Conservation (phyloP, 30 jellyfish, hydroid and myxozoan genomes). For the Mastigias papua region DNA sequence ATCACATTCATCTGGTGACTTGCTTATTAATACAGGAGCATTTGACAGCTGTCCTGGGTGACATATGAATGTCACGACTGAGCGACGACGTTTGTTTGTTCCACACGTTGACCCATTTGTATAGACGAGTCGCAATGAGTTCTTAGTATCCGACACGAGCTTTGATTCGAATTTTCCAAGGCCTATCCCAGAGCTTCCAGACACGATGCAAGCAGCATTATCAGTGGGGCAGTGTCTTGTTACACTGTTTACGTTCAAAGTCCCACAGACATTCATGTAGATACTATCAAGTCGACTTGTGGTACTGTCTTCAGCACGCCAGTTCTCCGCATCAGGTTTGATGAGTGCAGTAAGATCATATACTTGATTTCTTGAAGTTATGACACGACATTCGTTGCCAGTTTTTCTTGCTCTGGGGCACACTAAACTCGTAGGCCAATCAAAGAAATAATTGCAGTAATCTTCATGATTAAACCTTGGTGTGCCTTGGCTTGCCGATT, state of each 20-base stretch:
- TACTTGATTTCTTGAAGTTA: constrained; percentile 24
- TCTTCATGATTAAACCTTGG: constrained; percentile 76
- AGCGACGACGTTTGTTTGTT: constrained; percentile 1
- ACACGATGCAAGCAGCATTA: constrained; percentile 71
- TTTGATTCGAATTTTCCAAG: constrained; percentile 63
- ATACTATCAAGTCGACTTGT: constrained; percentile 20
- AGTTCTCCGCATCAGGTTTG: constrained; percentile 39
- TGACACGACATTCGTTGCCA: constrained; percentile 59
- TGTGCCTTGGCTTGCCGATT: constrained; percentile 65
- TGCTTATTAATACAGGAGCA: constrained; percentile 57
- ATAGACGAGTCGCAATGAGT: constrained; percentile 62
- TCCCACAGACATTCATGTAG: constrained; percentile 74
- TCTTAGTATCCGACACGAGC: constrained; percentile 23
- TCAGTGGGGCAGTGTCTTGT: constrained; percentile 65
- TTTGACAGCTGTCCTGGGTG: constrained; percentile 78
- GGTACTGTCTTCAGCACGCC: constrained; percentile 60
- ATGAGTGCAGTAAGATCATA: constrained; percentile 75
- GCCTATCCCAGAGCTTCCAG: constrained; percentile 29
- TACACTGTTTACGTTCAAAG: constrained; percentile 11
- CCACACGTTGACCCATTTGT: constrained; percentile 71
- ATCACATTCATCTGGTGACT: constrained; percentile 63
- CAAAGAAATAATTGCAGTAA: constrained; percentile 78
- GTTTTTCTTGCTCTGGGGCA: constrained; percentile 64
- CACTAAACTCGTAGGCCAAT: constrained; percentile 80
- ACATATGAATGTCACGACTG: constrained; percentile 60